Evolutionary conservation across 2,113 vertebrate species (phyloP).

Genomic region (Tichodroma muraria): DNA sequence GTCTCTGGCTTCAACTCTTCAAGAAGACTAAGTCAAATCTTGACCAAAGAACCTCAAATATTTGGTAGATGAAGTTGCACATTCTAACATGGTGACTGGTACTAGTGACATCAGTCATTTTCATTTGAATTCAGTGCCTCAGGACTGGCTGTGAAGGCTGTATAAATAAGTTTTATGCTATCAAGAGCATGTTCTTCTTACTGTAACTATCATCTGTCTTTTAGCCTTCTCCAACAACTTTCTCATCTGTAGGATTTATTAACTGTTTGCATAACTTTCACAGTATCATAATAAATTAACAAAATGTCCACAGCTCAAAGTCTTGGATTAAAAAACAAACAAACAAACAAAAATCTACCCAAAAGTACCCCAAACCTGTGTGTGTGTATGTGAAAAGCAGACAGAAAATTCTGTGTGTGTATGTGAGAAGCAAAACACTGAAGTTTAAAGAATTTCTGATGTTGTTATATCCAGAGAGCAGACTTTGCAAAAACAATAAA

Average conservation of each 20-base stretch:
- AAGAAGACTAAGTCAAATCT: neutral
- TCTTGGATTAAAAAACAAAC: neutral
- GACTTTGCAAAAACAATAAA: neutral
- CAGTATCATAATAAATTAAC: neutral
- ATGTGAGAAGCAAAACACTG: neutral
- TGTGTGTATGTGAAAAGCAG: neutral
- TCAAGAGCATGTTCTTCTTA: neutral
- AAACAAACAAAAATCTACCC: neutral
- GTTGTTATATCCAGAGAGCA: neutral
- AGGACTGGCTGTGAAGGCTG: neutral
- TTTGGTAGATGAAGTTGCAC: neutral
- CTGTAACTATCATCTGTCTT: conserved; percentile 3
- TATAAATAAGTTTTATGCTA: neutral
- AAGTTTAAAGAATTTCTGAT: neutral
- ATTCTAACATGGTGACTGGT: neutral
- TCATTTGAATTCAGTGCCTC: neutral
- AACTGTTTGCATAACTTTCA: neutral
- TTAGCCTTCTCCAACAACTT: neutral
- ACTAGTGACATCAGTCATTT: neutral
- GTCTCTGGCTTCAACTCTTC: neutral
- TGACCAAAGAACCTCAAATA: neutral
- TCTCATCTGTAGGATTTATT: neutral
- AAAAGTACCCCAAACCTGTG: neutral
- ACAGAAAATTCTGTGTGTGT: too few relatives aligned
- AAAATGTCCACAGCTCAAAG: neutral